Base-by-base conservation (phyloP, 2,888 invertebrate genomes). In the Thera obeliscata region DNA sequence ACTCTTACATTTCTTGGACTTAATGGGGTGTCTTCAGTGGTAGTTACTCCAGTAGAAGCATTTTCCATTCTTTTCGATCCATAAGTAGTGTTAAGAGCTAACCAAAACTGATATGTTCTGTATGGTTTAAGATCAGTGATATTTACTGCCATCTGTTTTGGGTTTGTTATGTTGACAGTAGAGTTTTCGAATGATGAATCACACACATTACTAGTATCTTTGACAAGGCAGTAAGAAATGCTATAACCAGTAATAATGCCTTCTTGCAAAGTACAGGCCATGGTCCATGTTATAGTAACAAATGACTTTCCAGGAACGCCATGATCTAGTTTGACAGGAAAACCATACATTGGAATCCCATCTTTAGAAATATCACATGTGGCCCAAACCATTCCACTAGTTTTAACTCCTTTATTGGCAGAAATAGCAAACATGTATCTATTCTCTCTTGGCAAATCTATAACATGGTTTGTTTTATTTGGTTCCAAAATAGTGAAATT, bases 371-470 rank as follows among this genome's bases (percentile, higher is more conserved):
- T 91, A 59, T 92, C 91, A 84, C 98, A 98, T 46, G 95, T 95
- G 7, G 97, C 96, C 98, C 98, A 98, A 8, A 96, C 94, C 96
- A 98, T 97, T 1, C 98, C 98, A 82, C 97, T 97, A 74, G 97
- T 97, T 68, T 94, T 94, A 3, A 85, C 85, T 0, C 90, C 87
- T 54, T 95, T 95, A 80, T 97, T 97, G 0, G 97, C 97, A 4
- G 98, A 95, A 70, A 98, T 96, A 1, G 97, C 98, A 92, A 98
- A 97, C 79, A 95, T 97, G 82, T 95, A 96, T 43, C 95, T 94
- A 67, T 88, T 89, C 61, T 95, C 94, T 90, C 91, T 70, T 3
- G 95, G 94, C 35, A 96, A 93, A 35, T 95, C 94, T 75, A 96
- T 93, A 56, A 95, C 95, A 80, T 95, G 79, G 90, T 94, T 80